Percentiles rank a stretch among this genome's conserved stretches.
These are phyloP conservation scores for Acrobeloides nanus DNA, from an alignment of 2,888 invertebrate species.

Conservation along the genomic window DNA sequence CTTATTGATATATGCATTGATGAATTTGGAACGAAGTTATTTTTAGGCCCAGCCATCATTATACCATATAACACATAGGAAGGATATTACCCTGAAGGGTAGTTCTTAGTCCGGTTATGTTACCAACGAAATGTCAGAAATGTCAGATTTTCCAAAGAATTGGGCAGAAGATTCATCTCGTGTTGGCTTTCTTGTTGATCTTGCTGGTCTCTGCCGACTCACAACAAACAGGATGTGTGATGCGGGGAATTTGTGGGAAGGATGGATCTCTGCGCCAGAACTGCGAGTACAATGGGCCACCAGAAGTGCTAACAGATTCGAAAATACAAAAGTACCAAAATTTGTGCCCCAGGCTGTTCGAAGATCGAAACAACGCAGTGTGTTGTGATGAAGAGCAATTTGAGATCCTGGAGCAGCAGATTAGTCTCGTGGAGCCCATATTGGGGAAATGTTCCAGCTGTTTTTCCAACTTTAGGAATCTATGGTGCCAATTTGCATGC, in stretches of 20 bases:
- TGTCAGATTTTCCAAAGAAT: no score
- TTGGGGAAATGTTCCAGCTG: conserved; percentile 79
- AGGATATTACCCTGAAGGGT: no score
- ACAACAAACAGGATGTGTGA: no score
- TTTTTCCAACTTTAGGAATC: conserved; percentile 65
- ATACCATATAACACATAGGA: no score
- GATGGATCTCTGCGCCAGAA: conserved; percentile 27
- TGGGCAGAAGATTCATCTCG: no score
- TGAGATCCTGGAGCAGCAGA: conserved; percentile 26
- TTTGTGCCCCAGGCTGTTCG: conserved; percentile 24
- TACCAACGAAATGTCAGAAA: no score
- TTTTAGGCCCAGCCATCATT: no score
- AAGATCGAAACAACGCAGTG: conserved; percentile 20
- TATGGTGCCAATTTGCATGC: conserved; percentile 80
- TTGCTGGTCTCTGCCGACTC: no score
- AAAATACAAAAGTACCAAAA: conserved; percentile 15
- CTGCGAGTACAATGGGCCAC: conserved; percentile 22
- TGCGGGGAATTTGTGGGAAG: conserved; percentile 27
- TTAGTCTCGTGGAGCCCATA: conserved; percentile 64
- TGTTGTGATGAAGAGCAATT: conserved; percentile 40
- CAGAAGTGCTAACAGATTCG: conserved; percentile 14
- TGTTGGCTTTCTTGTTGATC: no score
- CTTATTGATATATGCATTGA: no score
- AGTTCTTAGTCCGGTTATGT: no score
- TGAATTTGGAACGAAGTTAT: no score